Conservation (phyloP, 2,113 vertebrate genomes). For the Pachyramphus minor region DNA sequence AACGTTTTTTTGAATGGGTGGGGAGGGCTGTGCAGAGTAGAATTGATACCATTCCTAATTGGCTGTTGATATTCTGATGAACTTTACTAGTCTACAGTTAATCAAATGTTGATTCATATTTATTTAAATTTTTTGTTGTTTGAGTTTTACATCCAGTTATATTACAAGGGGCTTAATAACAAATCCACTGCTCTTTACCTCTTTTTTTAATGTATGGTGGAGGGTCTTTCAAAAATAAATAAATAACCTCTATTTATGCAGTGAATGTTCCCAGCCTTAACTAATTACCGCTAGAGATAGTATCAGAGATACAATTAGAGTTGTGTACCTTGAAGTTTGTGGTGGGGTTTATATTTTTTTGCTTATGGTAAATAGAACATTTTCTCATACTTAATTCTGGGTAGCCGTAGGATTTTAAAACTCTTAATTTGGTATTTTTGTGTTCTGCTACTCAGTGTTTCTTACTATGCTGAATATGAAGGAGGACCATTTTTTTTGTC, state of each 20-base stretch:
- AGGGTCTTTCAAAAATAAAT: neutral
- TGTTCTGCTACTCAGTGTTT: neutral
- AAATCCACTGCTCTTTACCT: neutral
- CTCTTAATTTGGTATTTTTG: neutral
- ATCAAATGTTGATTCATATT: neutral
- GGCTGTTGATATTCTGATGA: neutral
- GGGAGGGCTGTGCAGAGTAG: accelerated
- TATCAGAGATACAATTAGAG: neutral
- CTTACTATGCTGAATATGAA: neutral
- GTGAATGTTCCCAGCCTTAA: neutral
- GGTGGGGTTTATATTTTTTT: neutral
- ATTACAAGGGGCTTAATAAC: neutral
- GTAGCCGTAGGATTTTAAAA: neutral
- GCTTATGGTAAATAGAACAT: neutral
- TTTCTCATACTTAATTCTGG: neutral
- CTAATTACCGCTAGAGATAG: neutral
- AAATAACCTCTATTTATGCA: neutral
- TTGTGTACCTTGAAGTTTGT: neutral
- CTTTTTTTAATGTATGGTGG: neutral
- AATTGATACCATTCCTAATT: neutral
- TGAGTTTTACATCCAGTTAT: neutral
- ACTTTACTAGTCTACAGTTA: neutral
- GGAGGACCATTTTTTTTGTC: neutral
- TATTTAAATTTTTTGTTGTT: neutral
- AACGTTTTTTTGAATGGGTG: neutral